Evolutionary conservation across 2,888 invertebrate genomes (phyloP).

Genomic region (Tolmerus cingulatus): DNA sequence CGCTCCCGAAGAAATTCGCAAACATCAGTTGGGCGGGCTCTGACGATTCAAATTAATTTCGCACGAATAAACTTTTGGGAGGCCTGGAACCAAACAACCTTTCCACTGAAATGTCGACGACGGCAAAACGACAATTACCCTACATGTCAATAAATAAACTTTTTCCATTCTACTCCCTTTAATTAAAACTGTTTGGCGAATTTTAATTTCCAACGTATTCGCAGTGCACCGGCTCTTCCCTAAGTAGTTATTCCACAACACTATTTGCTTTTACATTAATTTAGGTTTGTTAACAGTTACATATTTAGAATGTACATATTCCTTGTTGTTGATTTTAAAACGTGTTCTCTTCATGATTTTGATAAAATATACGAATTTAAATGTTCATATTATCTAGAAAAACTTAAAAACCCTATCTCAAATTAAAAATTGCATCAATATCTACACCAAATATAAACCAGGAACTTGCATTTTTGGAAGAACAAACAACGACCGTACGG

Average conservation of each 20-base stretch:
- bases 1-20: background rate
- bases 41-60: background rate
- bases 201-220: background rate
- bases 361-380: too few species aligned
- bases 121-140: background rate
- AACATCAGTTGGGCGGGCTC: background rate
- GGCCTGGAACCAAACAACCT: background rate
- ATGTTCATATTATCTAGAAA: background rate
- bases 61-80: background rate
- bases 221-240: background rate
- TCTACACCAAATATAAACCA: too few species aligned
- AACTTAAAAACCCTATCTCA: background rate
- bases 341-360: too few species aligned
- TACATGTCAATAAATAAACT: background rate
- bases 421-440: too few species aligned
- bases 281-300: too few species aligned
- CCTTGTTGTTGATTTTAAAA: background rate
- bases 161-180: background rate
- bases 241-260: background rate
- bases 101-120: background rate
- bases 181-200: background rate
- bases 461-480: too few species aligned
- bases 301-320: background rate
- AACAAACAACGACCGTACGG: too few species aligned
- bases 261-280: background rate